Evolutionary conservation across 2,113 vertebrate species (phyloP).

Genomic region (Nothoprocta perdicaria): DNA sequence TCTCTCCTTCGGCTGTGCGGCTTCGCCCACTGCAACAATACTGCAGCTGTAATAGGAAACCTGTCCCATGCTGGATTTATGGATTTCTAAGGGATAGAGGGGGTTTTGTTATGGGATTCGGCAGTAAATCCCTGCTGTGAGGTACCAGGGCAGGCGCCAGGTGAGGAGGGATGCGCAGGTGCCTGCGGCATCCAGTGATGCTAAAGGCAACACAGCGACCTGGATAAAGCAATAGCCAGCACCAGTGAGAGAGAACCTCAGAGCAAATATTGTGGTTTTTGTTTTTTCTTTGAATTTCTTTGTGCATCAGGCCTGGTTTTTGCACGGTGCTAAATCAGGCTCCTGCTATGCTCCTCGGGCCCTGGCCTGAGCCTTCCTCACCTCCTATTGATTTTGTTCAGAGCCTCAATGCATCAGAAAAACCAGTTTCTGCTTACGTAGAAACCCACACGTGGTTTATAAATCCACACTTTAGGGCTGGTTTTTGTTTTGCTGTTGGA

Average conservation of each 20-base stretch:
- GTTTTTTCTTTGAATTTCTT: background rate
- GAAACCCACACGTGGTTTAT: constrained; percentile 21
- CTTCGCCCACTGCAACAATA: constrained; percentile 48
- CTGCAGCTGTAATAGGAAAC: constrained; percentile 55
- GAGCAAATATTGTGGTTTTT: background rate
- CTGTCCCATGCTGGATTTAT: constrained; percentile 46
- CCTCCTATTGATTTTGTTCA: constrained; percentile 8
- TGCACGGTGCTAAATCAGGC: constrained; percentile 24
- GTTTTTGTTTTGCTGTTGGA: background rate
- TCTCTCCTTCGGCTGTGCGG: constrained; percentile 22
- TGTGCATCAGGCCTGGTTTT: background rate
- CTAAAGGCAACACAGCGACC: background rate
- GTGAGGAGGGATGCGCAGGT: background rate
- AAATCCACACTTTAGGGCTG: background rate
- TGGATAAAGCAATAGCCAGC: background rate
- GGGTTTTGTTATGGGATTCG: constrained; percentile 18
- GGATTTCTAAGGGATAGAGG: constrained; percentile 49
- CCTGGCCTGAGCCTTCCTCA: constrained; percentile 1
- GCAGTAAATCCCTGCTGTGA: constrained; percentile 36
- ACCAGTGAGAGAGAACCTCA: background rate
- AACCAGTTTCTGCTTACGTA: constrained; percentile 14
- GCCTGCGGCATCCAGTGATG: accelerated
- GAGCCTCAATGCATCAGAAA: constrained; percentile 5
- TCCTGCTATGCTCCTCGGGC: background rate
- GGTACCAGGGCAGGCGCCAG: constrained; percentile 18